Conservation (phyloP, 1,140 invertebrate species). For the Protaetia brevitarsis region DNA sequence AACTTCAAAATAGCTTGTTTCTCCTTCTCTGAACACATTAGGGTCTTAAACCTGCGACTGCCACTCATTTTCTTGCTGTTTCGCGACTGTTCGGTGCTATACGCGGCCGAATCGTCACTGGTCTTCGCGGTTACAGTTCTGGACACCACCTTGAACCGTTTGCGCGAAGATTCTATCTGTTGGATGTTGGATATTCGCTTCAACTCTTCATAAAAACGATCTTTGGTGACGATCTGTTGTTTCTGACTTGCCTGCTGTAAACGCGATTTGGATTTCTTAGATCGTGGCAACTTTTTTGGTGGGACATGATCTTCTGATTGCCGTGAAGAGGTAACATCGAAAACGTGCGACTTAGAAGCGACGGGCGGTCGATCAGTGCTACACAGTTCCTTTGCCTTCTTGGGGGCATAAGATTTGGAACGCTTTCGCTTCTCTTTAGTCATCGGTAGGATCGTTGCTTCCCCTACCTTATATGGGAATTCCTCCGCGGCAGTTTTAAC, state of each 20-base stretch:
- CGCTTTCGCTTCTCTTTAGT: not conserved
- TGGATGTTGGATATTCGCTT: not conserved
- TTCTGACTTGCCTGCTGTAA: not conserved
- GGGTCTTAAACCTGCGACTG: not conserved
- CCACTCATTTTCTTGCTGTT: not conserved
- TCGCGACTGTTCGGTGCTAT: not conserved
- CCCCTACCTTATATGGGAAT: not conserved
- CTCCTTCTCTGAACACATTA: not conserved
- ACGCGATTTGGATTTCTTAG: not conserved
- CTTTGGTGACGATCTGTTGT: not conserved
- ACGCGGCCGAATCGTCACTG: not conserved
- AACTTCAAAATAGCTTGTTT: constrained; percentile 18
- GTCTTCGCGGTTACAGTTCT: not conserved
- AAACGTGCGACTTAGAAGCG: not conserved
- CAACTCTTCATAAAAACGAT: constrained; percentile 5
- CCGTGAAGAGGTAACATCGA: not conserved
- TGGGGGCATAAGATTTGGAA: constrained; percentile 16
- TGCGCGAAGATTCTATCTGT: not conserved
- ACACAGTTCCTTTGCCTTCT: not conserved
- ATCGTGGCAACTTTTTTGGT: not conserved
- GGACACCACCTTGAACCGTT: not conserved
- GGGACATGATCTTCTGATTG: not conserved
- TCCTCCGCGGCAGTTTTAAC: not conserved
- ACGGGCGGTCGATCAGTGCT: not conserved
- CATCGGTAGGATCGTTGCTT: not conserved